Evolutionary conservation across 2,113 vertebrate species (phyloP).

Genomic region (Cyprinodon variegatus): DNA sequence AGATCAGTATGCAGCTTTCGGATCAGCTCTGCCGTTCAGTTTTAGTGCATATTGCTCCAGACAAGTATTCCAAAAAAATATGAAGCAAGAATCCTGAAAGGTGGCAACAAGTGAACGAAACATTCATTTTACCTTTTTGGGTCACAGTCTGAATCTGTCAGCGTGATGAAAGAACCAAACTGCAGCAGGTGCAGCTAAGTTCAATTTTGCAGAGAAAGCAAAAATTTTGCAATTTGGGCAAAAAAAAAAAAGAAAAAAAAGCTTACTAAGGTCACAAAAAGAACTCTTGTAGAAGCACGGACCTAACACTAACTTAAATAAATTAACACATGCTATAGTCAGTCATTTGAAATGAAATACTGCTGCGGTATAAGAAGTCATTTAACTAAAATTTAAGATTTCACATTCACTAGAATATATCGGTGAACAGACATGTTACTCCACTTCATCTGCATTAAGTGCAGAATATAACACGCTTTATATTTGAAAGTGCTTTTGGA

Average conservation of each 20-base stretch:
- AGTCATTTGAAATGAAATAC: neutral
- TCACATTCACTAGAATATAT: slow-evolving; percentile 31
- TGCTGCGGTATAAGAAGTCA: slow-evolving; percentile 15
- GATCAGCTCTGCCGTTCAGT: slow-evolving; percentile 8
- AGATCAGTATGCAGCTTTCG: slow-evolving; percentile 8
- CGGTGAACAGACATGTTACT: slow-evolving; percentile 7
- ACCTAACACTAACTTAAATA: slow-evolving; percentile 1
- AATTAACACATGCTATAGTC: neutral
- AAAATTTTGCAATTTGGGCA: slow-evolving; percentile 26
- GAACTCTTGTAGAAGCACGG: neutral
- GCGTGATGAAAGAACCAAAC: slow-evolving; percentile 35
- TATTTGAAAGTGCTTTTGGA: slow-evolving; percentile 47
- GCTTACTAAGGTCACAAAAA: neutral
- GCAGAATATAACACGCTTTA: slow-evolving; percentile 17
- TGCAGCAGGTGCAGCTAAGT: slow-evolving; percentile 34
- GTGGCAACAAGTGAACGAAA: slow-evolving; percentile 11
- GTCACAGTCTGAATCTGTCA: slow-evolving; percentile 53
- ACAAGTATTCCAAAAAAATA: slow-evolving; percentile 22
- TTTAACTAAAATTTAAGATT: neutral
- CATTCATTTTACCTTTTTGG: slow-evolving; percentile 32
- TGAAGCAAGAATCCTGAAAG: slow-evolving; percentile 27
- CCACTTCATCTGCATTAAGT: slow-evolving; percentile 10
- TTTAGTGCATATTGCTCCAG: slow-evolving; percentile 55
- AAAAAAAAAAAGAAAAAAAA: neutral
- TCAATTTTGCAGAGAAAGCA: slow-evolving; percentile 6